Evolutionary conservation across 1,140 invertebrate species (phyloP), one percentile per base, ranked within the genome.

Genomic region (Asobara japonica): DNA sequence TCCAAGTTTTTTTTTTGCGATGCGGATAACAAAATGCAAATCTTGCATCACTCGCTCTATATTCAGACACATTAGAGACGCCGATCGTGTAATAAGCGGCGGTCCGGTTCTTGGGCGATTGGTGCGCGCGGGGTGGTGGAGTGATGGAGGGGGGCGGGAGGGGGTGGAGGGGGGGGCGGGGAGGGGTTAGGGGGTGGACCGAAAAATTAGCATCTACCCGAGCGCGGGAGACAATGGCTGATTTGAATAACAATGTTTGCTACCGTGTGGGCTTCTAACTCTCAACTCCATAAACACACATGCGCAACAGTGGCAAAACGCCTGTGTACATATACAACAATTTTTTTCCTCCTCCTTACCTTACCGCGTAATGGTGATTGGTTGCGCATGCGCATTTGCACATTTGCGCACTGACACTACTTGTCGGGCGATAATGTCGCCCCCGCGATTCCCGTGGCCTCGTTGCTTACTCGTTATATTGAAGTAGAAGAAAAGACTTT

Each of bases 231-330:
- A 86, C 84, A 86, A 86, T 86, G 79, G 75, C 79, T 86, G 79
- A 86, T 86, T 86, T 86, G 83, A 86, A 86, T 86, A 84, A 86
- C 84, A 86, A 86, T 86, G 83, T 84, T 74, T 80, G 84, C 84
- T 86, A 86, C 84, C 83, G 84, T 86, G 84, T 86, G 83, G 84
- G 84, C 84, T 86, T 84, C 82, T 84, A 84, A 80, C 79, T 83
- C 80, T 76, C 75, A 73, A 80, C 76, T 71, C 30, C 31, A 68
- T 3, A n/a, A 4, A 20, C 10, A 51, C 45, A 51, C 45, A 51
- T 71, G 33, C n/a, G 61, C 60, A 62, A n/a, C 66, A 51, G n/a
- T 41, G 7, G 13, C 18, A 13, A 64, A 27, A 64, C 13, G 25
- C 29, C 56, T 48, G 18, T 29, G 22, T 7, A 27, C 11, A 16